Evolutionary conservation across 2,113 vertebrate genomes (phyloP), one percentile per base, ranked within the genome.

Genomic region (Lampris incognitus): DNA sequence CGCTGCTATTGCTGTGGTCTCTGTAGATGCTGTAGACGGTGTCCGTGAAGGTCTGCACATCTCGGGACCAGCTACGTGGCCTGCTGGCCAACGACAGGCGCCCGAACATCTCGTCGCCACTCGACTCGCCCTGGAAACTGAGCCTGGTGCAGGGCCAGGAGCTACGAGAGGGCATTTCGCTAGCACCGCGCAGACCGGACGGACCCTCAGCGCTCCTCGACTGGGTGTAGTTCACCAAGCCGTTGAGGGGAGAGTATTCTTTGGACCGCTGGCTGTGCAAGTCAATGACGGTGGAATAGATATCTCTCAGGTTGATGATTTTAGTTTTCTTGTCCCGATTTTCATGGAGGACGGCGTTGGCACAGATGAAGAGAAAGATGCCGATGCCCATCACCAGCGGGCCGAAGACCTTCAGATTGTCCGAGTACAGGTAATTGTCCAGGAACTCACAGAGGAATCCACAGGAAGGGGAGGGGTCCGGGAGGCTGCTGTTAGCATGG

Each of bases 331-430:
- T 97, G 94, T 99, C 98, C 0, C 98, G 94, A 87, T 99, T 98
- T 86, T 99, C 98, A 0, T 99, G 98, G 69, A 99, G 93, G 58
- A 99, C 98, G 0, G 98, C 98, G 6, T 99, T 99, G 90, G 98
- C 98, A 3, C 98, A 99, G 85, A 99, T 99, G 88, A 99, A 99
- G 48, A 99, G 97, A 88, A 99, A 99, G 91, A 99, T 99, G 74
- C 98, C 98, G 0, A 99, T 97, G 11, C 98, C 98, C 97, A 99
- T 99, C 88, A 98, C 97, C 72, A 99, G 94, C 3, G 98, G 98
- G 2, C 98, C 98, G 1, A 98, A 94, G 76, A 99, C 97, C 84
- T 99, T 99, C 66, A 99, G 95, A 86, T 97, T 97, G 93, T 99
- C 98, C 0, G 98, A 99, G 88, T 99, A 95, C 90, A 99, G 90